Evolutionary conservation across 64 coral and sea anemone genomes (phyloP).

Genomic region (Pocillopora damicornis): DNA sequence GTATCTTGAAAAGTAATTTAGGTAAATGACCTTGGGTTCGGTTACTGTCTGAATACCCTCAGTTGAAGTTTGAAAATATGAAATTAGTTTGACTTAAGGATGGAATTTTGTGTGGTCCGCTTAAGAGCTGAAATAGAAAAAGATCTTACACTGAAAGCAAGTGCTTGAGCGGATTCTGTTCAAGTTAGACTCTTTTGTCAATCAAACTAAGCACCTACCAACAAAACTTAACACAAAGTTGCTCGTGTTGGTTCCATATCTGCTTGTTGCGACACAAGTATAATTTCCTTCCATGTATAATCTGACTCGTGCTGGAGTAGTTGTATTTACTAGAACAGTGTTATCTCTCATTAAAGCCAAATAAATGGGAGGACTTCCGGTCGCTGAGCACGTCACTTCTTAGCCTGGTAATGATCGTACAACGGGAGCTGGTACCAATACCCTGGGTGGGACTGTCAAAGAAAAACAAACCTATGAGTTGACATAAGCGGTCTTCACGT

Average conservation of each 20-base stretch:
- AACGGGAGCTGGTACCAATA: background rate
- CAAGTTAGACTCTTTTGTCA: background rate
- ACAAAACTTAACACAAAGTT: background rate
- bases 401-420: slow-evolving; percentile 9
- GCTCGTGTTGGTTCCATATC: background rate
- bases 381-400: background rate
- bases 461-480: background rate
- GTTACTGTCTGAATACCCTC: no score
- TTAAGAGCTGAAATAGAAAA: no score
- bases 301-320: background rate
- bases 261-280: background rate
- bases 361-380: background rate
- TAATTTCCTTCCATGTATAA: background rate
- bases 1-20: no score
- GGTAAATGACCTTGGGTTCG: no score
- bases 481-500: background rate
- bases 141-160: no score
- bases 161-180: no score
- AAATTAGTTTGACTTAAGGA: no score
- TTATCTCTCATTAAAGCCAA: background rate
- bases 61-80: no score
- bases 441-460: background rate
- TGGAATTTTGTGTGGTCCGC: no score
- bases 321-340: background rate
- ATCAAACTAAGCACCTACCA: background rate